phyloP scores from a whole-genome alignment of 2,797 vertebrate genomes.

The Argya squamiceps region DNA sequence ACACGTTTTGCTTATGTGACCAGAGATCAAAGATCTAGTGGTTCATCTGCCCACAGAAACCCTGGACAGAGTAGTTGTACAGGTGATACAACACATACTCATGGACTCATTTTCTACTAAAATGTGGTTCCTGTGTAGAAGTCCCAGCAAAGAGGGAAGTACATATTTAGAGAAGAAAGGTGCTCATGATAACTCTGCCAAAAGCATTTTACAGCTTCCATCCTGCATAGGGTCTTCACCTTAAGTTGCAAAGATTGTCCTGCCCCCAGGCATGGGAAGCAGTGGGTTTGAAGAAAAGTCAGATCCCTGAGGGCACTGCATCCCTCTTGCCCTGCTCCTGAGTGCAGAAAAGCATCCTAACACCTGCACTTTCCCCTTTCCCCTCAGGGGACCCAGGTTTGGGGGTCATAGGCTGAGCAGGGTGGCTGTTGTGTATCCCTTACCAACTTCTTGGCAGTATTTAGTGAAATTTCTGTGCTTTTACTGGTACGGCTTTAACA shows the following conservation, averaged over 20 bases:
- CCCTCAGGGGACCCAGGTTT: not conserved
- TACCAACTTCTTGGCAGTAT: not conserved
- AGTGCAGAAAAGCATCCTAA: not conserved
- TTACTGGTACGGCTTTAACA: not conserved
- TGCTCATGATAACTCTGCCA: not conserved
- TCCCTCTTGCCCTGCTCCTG: not conserved
- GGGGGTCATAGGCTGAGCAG: not conserved
- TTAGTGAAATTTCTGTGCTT: not conserved
- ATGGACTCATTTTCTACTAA: not conserved
- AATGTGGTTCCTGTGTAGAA: not conserved
- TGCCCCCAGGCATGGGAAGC: not conserved
- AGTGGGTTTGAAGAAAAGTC: not conserved
- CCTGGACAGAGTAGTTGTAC: not conserved
- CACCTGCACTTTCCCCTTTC: not conserved
- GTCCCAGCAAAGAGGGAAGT: not conserved
- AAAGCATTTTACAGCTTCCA: not conserved
- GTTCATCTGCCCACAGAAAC: not conserved
- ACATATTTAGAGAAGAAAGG: not conserved
- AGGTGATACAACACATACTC: fast-evolving
- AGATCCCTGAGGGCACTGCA: not conserved
- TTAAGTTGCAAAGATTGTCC: not conserved
- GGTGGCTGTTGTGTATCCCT: not conserved
- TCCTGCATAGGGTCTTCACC: not conserved
- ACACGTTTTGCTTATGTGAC: not conserved
- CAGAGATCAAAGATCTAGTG: not conserved